Conservation (phyloP, 2,888 invertebrate genomes). For the Heliconius aoede region DNA sequence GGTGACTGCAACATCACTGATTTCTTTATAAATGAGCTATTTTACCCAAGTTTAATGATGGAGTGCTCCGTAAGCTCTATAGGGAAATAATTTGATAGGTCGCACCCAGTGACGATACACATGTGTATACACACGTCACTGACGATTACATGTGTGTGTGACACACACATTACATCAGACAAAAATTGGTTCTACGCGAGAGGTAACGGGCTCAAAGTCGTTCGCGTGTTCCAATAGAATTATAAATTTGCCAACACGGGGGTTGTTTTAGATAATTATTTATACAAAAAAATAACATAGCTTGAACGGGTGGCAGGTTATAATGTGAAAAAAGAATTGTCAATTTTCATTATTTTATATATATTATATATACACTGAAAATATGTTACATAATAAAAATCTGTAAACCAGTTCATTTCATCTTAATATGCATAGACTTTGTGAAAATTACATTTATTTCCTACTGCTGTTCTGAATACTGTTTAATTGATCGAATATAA, state of each 20-base stretch:
- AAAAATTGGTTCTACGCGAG: constrained; percentile 49
- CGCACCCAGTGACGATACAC: constrained; percentile 58
- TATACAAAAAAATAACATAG: too few relatives aligned
- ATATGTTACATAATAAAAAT: too few relatives aligned
- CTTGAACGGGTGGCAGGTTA: not conserved
- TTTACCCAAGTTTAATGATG: constrained; percentile 44
- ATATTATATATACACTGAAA: not conserved
- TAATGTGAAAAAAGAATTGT: not conserved
- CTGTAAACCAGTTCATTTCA: too few relatives aligned
- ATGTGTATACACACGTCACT: too few relatives aligned
- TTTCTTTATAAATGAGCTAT: not conserved
- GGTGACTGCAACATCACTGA: not conserved
- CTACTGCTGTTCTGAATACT: not conserved
- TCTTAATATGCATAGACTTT: not conserved
- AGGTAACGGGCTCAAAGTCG: constrained; percentile 58
- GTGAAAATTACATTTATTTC: not conserved
- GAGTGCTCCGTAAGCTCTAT: constrained; percentile 42
- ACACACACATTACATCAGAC: constrained; percentile 52
- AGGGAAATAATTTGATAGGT: constrained; percentile 68
- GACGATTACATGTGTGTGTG: constrained; percentile 56
- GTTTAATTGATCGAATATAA: constrained; percentile 39
- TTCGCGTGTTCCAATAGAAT: constrained; percentile 63
- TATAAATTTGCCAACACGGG: constrained; percentile 53
- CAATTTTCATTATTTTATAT: not conserved
- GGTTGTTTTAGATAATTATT: constrained; percentile 43